A percentile compares a stretch with the other conserved stretches of the same genome.
Evolutionary conservation across 2,113 vertebrate genomes (phyloP).

Genomic region (Brachypteracias leptosomus): DNA sequence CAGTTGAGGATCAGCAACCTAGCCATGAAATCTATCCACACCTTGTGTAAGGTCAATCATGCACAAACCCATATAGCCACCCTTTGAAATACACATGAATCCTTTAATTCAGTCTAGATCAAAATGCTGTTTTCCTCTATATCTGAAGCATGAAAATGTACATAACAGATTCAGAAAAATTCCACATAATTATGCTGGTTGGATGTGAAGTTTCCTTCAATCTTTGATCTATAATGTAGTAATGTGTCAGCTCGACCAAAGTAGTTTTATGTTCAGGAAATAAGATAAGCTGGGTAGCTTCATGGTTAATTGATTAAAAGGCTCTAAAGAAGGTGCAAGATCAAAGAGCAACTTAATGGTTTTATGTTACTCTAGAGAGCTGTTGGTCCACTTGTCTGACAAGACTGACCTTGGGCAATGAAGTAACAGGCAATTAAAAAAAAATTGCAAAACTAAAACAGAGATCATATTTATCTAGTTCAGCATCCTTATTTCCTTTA

Average conservation of each 20-base stretch:
- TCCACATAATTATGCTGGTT: slow-evolving; percentile 62
- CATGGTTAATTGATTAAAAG: slow-evolving; percentile 87
- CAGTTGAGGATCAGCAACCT: background rate
- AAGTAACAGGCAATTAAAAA: slow-evolving; percentile 66
- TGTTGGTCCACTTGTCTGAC: slow-evolving; percentile 66
- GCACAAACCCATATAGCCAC: background rate
- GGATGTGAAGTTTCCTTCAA: slow-evolving; percentile 59
- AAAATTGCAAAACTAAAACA: slow-evolving; percentile 22
- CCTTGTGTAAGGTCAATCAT: background rate
- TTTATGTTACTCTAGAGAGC: slow-evolving; percentile 76
- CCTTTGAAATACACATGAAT: background rate
- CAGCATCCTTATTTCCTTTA: slow-evolving; percentile 13
- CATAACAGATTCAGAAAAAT: slow-evolving; percentile 41
- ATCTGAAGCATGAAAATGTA: slow-evolving; percentile 38
- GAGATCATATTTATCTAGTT: slow-evolving; percentile 65
- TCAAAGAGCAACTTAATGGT: slow-evolving; percentile 78
- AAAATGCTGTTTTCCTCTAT: slow-evolving; percentile 20
- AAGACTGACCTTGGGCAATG: slow-evolving; percentile 70
- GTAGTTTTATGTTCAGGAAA: slow-evolving; percentile 76
- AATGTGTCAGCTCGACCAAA: slow-evolving; percentile 73
- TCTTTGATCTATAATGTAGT: slow-evolving; percentile 82
- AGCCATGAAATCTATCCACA: background rate
- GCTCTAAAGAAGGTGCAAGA: slow-evolving; percentile 78
- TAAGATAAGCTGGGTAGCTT: slow-evolving; percentile 74
- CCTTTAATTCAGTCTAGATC: slow-evolving; percentile 23